Conservation (phyloP, 2,888 invertebrate species). For the Xestoiulus laeticollis region DNA sequence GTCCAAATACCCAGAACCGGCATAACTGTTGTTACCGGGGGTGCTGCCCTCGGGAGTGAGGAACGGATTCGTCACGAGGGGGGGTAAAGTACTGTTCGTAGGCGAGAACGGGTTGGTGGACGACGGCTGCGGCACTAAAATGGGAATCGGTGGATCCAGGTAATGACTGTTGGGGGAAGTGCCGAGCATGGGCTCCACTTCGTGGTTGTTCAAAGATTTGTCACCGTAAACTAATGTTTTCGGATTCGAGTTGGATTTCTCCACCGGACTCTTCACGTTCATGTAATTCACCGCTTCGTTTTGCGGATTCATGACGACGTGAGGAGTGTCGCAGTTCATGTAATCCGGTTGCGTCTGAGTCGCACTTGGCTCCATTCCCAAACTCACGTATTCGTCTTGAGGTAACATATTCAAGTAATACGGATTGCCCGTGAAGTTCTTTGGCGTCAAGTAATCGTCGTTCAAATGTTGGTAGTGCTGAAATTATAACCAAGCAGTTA, state of each 20-base stretch:
- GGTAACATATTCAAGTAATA: conserved; percentile 43
- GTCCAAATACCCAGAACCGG: conserved; percentile 43
- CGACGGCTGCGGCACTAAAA: neutral
- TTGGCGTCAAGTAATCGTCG: conserved; percentile 43
- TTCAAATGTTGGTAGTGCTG: conserved; percentile 54
- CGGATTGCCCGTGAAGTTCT: conserved; percentile 31
- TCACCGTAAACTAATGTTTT: conserved; percentile 44
- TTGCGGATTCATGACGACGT: neutral
- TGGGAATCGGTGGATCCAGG: conserved; percentile 17
- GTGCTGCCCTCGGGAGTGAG: neutral
- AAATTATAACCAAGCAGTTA: neutral
- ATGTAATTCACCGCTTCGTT: conserved; percentile 46
- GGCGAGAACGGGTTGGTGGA: conserved; percentile 31
- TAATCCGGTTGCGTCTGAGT: neutral
- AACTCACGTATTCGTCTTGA: conserved; percentile 11
- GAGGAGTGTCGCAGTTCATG: neutral
- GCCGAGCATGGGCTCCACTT: conserved; percentile 46
- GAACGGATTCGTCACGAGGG: conserved; percentile 35
- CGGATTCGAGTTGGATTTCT: neutral
- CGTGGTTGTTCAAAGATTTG: neutral
- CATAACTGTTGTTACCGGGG: neutral
- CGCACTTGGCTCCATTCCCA: neutral
- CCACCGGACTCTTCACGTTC: conserved; percentile 43
- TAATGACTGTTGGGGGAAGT: conserved; percentile 13
- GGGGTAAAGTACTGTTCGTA: neutral